phyloP scores from a whole-genome alignment of 2,888 invertebrate genomes.

The Macrophya annulata region DNA sequence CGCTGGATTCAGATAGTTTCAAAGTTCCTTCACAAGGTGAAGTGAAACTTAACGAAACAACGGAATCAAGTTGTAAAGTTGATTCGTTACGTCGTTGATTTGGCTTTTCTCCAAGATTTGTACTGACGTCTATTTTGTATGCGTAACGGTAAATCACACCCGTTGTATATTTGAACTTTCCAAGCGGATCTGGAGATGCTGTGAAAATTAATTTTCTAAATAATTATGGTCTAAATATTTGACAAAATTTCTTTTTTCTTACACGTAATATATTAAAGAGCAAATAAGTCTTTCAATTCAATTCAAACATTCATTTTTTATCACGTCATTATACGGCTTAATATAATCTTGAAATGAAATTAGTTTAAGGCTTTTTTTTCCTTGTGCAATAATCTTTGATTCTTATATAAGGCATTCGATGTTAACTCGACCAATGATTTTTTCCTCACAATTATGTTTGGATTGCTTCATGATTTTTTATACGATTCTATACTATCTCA shows the following conservation, averaged over 20 bases:
- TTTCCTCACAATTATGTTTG: too few relatives aligned
- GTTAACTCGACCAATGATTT: too few relatives aligned
- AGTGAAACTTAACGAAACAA: constrained; percentile 84
- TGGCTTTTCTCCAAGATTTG: constrained; percentile 74
- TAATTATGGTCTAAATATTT: background rate
- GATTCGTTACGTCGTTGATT: constrained; percentile 82
- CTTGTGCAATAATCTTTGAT: too few relatives aligned
- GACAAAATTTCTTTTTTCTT: constrained; percentile 17
- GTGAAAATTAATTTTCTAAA: constrained; percentile 35
- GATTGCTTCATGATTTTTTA: too few relatives aligned
- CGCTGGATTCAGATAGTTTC: constrained; percentile 83
- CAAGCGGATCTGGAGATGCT: constrained; percentile 79
- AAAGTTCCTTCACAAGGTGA: constrained; percentile 88
- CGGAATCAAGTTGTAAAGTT: constrained; percentile 84
- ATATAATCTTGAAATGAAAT: too few relatives aligned
- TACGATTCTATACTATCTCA: too few relatives aligned
- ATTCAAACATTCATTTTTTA: constrained; percentile 51
- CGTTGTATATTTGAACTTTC: constrained; percentile 84
- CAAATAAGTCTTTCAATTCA: constrained; percentile 21
- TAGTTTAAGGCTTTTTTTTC: too few relatives aligned
- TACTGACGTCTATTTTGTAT: constrained; percentile 87
- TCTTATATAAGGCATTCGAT: too few relatives aligned
- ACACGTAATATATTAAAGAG: background rate
- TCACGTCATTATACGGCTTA: too few relatives aligned
- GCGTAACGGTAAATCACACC: constrained; percentile 86